These are phyloP conservation scores for Lycopodina hypogea DNA, from an alignment of 37 sponge, comb jelly and placozoan genomes.

Conservation along the genomic window DNA sequence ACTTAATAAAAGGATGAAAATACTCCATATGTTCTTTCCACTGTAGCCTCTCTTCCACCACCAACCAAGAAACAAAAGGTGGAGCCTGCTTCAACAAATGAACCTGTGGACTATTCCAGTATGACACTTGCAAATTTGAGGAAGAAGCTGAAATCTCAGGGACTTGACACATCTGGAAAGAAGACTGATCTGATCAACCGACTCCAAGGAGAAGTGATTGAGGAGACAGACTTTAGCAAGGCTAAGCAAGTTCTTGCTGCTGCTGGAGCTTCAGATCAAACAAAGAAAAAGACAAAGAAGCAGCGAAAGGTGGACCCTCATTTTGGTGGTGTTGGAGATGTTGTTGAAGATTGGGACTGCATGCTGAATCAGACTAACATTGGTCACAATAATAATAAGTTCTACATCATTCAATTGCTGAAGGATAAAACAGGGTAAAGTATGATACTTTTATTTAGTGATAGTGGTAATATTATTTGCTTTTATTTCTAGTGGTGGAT, in stretches of 20 bases:
- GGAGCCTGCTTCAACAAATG: not conserved
- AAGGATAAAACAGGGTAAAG: not conserved
- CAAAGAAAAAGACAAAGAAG: slow-evolving; percentile 16
- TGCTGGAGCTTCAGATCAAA: not conserved
- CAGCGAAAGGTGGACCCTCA: slow-evolving; percentile 2
- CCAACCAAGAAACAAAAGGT: slow-evolving; percentile 23
- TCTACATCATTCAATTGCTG: slow-evolving; percentile 81
- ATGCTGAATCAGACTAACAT: slow-evolving; percentile 94
- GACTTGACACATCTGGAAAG: slow-evolving; percentile 72
- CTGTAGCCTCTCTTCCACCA: no score
- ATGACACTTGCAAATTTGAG: slow-evolving; percentile 75
- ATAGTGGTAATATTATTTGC: no score
- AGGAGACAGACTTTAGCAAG: slow-evolving; percentile 61
- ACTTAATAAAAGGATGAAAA: no score
- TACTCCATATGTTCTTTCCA: no score
- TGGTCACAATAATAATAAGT: slow-evolving; percentile 95
- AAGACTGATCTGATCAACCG: slow-evolving; percentile 74
- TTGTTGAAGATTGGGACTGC: slow-evolving; percentile 82
- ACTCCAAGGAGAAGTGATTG: slow-evolving; percentile 38
- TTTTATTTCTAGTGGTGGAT: no score
- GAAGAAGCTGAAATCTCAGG: slow-evolving; percentile 63
- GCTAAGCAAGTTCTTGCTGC: slow-evolving; percentile 28
- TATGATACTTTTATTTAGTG: not conserved
- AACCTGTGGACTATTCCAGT: slow-evolving; percentile 20
- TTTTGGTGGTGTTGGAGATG: slow-evolving; percentile 1